A percentile compares a stretch with the other conserved stretches of the same genome.
phyloP scores from a whole-genome alignment of 2,113 vertebrate species.

The Neoarius graeffei region DNA sequence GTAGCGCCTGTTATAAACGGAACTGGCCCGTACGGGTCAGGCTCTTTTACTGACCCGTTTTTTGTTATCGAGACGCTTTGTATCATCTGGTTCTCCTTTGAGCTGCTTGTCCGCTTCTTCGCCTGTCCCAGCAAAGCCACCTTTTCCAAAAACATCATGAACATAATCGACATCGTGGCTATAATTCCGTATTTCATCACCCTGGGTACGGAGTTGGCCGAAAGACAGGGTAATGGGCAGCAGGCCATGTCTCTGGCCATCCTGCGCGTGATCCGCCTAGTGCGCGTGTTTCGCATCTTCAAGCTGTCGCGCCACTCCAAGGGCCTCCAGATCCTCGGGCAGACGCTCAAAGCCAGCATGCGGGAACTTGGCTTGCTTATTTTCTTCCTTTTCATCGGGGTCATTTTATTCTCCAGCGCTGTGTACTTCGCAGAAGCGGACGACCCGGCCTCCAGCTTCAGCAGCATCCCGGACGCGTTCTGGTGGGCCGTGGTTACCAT shows the following conservation, averaged over 20 bases:
- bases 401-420: conserved; percentile 95
- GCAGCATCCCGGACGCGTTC: conserved; percentile 96
- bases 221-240: conserved; percentile 87
- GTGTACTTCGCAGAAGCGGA: conserved; percentile 97
- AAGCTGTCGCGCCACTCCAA: conserved; percentile 97
- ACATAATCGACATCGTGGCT: conserved; percentile 97
- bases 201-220: conserved; percentile 91
- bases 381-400: conserved; percentile 97
- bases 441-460: conserved; percentile 91
- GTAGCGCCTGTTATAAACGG: conserved; percentile 67
- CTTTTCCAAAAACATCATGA: conserved; percentile 98
- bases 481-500: conserved; percentile 99
- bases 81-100: conserved; percentile 99
- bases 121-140: conserved; percentile 94
- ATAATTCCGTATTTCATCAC: conserved; percentile 99
- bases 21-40: conserved; percentile 65
- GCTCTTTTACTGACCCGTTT: conserved; percentile 89
- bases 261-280: conserved; percentile 91
- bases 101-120: conserved; percentile 92
- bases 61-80: conserved; percentile 97
- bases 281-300: conserved; percentile 96
- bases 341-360: conserved; percentile 97
- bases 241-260: conserved; percentile 98
- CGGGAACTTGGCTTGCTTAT: conserved; percentile 92
- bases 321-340: conserved; percentile 94